These are phyloP conservation scores for Protobothrops mucrosquamatus DNA, from an alignment of 2,113 vertebrate genomes.

Conservation along the genomic window DNA sequence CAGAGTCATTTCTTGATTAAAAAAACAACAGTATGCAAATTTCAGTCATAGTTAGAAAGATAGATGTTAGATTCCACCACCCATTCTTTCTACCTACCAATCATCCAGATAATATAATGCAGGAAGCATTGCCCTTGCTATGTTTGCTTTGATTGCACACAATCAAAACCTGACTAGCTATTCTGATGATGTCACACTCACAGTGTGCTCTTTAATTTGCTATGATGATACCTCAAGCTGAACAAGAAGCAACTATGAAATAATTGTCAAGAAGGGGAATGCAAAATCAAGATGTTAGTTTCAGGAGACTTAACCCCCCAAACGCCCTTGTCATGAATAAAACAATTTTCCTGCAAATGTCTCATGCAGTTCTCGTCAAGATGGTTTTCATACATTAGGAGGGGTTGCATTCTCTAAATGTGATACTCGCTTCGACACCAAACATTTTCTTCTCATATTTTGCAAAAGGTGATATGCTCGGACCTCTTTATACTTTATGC, in stretches of 20 bases:
- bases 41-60: not conserved
- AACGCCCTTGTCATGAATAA: not conserved
- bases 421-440: not conserved
- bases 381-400: not conserved
- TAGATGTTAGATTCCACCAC: not conserved
- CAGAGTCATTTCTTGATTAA: not conserved
- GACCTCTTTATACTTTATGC: not conserved
- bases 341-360: not conserved
- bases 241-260: not conserved
- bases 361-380: not conserved
- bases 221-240: not conserved
- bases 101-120: not conserved
- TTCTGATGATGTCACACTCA: not conserved
- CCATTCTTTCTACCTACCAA: not conserved
- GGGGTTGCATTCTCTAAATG: not conserved
- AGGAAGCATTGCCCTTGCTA: not conserved
- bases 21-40: not conserved
- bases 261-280: not conserved
- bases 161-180: not conserved
- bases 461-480: not conserved
- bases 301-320: not conserved
- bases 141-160: not conserved
- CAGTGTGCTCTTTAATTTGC: not conserved
- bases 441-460: not conserved
- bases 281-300: not conserved